Base-by-base conservation (phyloP, 2,888 invertebrate genomes). In the Drosophila tanythrix region DNA sequence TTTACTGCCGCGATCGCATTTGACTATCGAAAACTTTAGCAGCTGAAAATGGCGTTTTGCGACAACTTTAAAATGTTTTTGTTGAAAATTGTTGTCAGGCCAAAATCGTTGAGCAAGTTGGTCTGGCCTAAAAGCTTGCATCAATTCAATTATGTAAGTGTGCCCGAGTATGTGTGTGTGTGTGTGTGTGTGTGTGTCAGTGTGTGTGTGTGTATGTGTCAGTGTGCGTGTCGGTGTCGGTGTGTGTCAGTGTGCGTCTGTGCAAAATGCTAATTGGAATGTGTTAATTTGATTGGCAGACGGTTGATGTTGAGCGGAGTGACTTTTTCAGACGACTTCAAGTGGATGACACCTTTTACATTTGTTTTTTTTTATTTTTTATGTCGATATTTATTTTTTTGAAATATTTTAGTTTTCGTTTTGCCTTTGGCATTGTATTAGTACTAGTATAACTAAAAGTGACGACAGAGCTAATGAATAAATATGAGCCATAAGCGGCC, bases 241-340 rank as follows among this genome's bases (percentile, higher is more conserved):
- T 21, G 21, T 21, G 10, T 70, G n/a, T 48, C 29, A 35, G 53
- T 68, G 60, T 51, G 53, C 40, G 63, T 65, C 64, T 27, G 53
- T 56, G 62, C 53, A 55, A 81, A 87, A 84, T 87, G 84, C 80
- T 87, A 87, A 87, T 84, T 84, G 80, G 82, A 84, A 85, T 85
- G 85, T 85, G 85, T 88, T 85, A 88, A 85, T 85, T 85, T 85
- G 88, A 88, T 85, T 85, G 88, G 88, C 85, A 85, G 85, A 55
- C 75, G 59, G 58, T 68, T 56, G 69, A 72, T 79, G 58, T 79
- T 72, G 69, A 58, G 57, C 43, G n/a, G 21, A 74, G 55, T 55
- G 55, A 68, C 59, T 74, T 68, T 77, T 78, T 74, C 46, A 40
- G 62, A 58, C 33, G 66, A 55, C 60, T 56, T 56, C 48, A 52